phyloP scores from a whole-genome alignment of 2,113 vertebrate genomes.

The Rhizomys pruinosus region DNA sequence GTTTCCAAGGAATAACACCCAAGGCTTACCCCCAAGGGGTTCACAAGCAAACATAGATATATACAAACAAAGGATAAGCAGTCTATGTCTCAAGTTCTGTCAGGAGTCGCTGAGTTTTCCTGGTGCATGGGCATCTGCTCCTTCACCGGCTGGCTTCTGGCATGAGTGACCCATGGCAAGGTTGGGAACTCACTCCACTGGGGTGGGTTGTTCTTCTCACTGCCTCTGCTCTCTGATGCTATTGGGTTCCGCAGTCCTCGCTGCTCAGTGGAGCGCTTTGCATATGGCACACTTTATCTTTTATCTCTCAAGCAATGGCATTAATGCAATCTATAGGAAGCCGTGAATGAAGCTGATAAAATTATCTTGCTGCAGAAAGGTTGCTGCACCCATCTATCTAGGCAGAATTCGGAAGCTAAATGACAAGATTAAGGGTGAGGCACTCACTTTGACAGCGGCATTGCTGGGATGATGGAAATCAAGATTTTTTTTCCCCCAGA shows the following conservation, averaged over 20 bases:
- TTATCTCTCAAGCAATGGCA: slow-evolving; percentile 56
- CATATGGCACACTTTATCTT: slow-evolving; percentile 60
- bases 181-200: slow-evolving; percentile 16
- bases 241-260: neutral
- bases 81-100: neutral
- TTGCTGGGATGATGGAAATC: slow-evolving; percentile 48
- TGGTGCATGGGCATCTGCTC: neutral
- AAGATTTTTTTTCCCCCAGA: neutral
- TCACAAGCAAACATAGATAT: neutral
- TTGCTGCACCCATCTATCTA: slow-evolving; percentile 63
- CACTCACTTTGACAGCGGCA: neutral
- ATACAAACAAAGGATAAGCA: neutral
- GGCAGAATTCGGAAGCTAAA: slow-evolving; percentile 53
- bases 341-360: slow-evolving; percentile 65
- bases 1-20: neutral
- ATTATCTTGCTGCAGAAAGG: slow-evolving; percentile 61
- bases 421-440: slow-evolving; percentile 45
- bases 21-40: neutral
- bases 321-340: slow-evolving; percentile 59
- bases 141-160: neutral
- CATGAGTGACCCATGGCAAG: neutral
- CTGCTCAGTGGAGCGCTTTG: slow-evolving; percentile 6
- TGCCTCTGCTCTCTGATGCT: neutral
- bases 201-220: slow-evolving; percentile 23
- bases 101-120: neutral